Percentiles rank a stretch among this genome's conserved stretches.
phyloP scores from a whole-genome alignment of 2,797 vertebrate genomes.

The Gallinago nigripennis region DNA sequence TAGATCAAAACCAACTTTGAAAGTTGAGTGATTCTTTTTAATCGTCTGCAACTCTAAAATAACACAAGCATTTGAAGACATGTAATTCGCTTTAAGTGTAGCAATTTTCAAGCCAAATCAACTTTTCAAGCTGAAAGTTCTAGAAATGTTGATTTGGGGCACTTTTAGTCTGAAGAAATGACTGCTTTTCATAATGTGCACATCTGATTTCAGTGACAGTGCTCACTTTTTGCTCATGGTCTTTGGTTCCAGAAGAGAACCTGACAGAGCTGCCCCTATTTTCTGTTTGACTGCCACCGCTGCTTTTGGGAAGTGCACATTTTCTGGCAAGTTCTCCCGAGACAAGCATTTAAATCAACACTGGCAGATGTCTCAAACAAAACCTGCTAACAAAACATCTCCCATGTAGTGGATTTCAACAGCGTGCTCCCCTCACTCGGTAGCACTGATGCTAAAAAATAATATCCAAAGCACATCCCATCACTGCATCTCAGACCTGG shows the following conservation, averaged over 20 bases:
- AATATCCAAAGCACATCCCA: rapidly evolving
- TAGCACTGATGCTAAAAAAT: neutral
- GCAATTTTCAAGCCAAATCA: neutral
- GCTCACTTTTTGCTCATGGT: rapidly evolving
- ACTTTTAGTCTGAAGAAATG: neutral
- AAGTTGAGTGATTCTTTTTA: neutral
- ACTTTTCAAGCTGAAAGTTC: neutral
- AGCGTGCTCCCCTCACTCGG: neutral
- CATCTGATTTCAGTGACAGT: neutral
- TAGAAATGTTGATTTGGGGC: neutral
- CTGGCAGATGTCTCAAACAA: neutral
- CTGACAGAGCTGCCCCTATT: neutral
- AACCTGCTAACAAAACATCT: neutral
- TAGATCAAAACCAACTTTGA: neutral
- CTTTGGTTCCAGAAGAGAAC: neutral
- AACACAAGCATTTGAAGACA: neutral
- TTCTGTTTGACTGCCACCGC: neutral
- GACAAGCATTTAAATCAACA: neutral
- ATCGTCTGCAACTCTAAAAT: neutral
- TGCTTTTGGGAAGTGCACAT: neutral
- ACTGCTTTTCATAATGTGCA: neutral
- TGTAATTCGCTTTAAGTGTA: neutral
- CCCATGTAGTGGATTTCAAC: neutral
- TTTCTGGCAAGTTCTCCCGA: neutral
- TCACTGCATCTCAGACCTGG: neutral